These are phyloP conservation scores for Drosophila acutilabella DNA, from an alignment of 2,888 invertebrate species.

Conservation along the genomic window DNA sequence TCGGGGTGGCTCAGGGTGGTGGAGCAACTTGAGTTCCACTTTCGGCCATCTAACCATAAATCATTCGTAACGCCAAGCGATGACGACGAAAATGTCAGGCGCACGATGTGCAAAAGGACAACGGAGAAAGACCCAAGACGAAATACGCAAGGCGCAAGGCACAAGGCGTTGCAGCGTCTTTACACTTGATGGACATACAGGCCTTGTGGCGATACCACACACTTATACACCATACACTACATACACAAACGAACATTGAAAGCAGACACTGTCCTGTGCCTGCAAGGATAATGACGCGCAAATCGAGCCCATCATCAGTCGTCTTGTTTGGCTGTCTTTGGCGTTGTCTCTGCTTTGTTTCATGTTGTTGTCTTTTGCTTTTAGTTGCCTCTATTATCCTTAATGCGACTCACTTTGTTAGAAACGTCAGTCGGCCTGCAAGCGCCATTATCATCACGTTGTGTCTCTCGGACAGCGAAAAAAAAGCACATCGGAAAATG, in stretches of 20 bases:
- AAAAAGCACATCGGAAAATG: constrained; percentile 52
- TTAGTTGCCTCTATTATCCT: constrained; percentile 81
- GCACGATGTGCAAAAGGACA: constrained; percentile 66
- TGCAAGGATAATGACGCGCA: constrained; percentile 77
- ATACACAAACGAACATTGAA: constrained; percentile 1
- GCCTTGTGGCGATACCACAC: constrained; percentile 59
- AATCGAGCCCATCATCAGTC: constrained; percentile 70
- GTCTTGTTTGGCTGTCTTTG: constrained; percentile 18
- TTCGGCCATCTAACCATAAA: constrained; percentile 56
- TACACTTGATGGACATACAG: constrained; percentile 69
- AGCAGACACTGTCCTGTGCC: constrained; percentile 32
- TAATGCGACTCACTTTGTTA: constrained; percentile 81
- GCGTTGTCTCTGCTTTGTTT: constrained; percentile 69
- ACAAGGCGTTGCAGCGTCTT: constrained; percentile 63
- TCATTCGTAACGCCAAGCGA: constrained; percentile 66
- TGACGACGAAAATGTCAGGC: constrained; percentile 74
- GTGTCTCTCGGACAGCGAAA: constrained; percentile 19
- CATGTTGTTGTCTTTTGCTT: constrained; percentile 67
- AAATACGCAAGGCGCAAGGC: not conserved
- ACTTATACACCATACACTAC: not conserved
- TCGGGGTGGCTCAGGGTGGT: constrained; percentile 7
- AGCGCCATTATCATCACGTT: constrained; percentile 77
- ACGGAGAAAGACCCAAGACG: constrained; percentile 8
- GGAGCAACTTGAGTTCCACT: constrained; percentile 57
- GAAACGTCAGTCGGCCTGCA: constrained; percentile 79